These are phyloP conservation scores for Lophotis ruficrista DNA, from an alignment of 2,113 vertebrate species.

Conservation along the genomic window DNA sequence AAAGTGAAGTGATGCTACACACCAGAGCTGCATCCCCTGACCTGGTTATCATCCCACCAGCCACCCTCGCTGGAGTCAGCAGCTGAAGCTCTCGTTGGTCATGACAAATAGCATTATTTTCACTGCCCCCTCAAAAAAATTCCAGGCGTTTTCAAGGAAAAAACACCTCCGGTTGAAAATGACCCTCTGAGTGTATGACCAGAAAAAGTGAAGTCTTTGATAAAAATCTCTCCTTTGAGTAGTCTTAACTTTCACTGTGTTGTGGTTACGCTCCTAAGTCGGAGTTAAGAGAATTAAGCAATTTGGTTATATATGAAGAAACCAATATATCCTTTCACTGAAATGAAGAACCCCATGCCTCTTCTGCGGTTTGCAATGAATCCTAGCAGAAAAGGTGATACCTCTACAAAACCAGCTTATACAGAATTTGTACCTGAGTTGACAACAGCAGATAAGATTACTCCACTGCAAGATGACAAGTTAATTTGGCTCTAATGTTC, in stretches of 20 bases:
- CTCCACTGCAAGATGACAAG: not conserved
- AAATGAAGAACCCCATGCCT: not conserved
- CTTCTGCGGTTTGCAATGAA: not conserved
- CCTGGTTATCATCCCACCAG: not conserved
- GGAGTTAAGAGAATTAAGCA: not conserved
- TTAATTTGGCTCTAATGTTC: slow-evolving; percentile 1
- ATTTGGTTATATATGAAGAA: not conserved
- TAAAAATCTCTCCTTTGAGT: not conserved
- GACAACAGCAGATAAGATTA: not conserved
- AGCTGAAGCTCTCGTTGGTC: not conserved
- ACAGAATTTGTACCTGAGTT: not conserved
- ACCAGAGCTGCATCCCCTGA: not conserved
- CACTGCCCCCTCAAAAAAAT: not conserved
- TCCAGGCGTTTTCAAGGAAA: not conserved
- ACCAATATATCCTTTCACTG: not conserved
- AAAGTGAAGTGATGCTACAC: not conserved
- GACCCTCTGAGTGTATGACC: not conserved
- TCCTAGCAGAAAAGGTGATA: not conserved
- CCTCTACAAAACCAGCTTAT: not conserved
- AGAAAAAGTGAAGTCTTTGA: not conserved
- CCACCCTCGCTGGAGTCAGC: not conserved
- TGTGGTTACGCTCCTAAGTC: not conserved
- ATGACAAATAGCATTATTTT: not conserved
- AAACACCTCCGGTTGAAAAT: not conserved
- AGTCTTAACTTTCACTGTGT: not conserved